Conservation (phyloP, 2,888 invertebrate genomes). For the Bellardia bayeri region DNA sequence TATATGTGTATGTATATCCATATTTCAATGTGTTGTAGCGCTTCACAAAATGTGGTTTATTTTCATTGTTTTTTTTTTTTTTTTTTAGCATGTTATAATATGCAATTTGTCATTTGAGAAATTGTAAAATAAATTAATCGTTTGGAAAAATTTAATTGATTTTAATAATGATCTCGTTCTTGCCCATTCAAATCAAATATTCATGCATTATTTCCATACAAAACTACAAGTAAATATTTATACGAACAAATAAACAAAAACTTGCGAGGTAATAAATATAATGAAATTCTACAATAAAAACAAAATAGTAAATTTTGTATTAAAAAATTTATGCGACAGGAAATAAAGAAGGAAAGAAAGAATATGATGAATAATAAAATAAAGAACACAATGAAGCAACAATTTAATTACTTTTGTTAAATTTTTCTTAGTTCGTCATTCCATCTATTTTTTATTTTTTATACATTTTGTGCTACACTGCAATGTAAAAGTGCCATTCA, state of each 20-base stretch:
- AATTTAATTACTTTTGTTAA: slow-evolving; percentile 15
- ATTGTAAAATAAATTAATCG: slow-evolving; percentile 63
- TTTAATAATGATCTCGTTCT: slow-evolving; percentile 51
- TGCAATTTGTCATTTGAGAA: slow-evolving; percentile 63
- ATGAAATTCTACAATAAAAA: slow-evolving; percentile 18
- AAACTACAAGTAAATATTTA: neutral
- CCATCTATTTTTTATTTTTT: neutral
- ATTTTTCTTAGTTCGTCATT: neutral
- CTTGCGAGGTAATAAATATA: slow-evolving; percentile 17
- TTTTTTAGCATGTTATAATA: slow-evolving; percentile 34
- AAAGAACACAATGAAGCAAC: slow-evolving; percentile 4
- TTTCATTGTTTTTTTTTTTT: slow-evolving; percentile 15
- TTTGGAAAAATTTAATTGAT: slow-evolving; percentile 67
- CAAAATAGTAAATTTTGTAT: neutral
- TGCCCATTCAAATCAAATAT: slow-evolving; percentile 26
- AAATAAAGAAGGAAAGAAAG: slow-evolving; percentile 2
- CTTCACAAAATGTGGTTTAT: slow-evolving; percentile 7
- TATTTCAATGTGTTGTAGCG: neutral
- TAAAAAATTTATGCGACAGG: neutral
- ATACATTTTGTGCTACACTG: neutral
- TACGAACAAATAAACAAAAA: slow-evolving; percentile 1
- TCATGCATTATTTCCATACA: neutral
- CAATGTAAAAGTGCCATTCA: too few relatives aligned
- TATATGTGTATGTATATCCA: too few relatives aligned
- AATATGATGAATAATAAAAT: slow-evolving; percentile 10